Percentiles rank a stretch among this genome's conserved stretches.
Conservation (phyloP, 2,797 vertebrate species). For the Lophotriccus pileatus region DNA sequence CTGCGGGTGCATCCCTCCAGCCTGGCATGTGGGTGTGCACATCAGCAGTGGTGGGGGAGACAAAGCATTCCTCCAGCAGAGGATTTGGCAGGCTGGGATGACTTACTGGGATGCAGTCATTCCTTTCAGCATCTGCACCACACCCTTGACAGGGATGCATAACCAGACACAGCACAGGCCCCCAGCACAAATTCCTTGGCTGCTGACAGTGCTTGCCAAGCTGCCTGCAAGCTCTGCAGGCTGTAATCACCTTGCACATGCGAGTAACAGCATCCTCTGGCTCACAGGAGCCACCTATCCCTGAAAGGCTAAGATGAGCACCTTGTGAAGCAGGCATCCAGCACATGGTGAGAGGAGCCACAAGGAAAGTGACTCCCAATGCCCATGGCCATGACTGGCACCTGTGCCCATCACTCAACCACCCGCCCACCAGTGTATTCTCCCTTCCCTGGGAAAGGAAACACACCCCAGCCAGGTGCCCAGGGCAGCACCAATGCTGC, state of each 20-base stretch:
- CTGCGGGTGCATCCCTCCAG: neutral
- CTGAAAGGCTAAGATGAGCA: neutral
- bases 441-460: neutral
- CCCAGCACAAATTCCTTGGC: rapidly evolving
- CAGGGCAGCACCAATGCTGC: rapidly evolving
- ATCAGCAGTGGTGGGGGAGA: neutral
- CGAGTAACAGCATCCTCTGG: too few relatives aligned
- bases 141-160: neutral
- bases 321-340: neutral
- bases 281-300: neutral
- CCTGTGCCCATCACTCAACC: neutral
- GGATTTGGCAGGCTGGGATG: neutral
- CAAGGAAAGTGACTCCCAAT: neutral
- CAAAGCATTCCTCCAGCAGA: neutral
- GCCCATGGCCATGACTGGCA: rapidly evolving
- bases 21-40: neutral
- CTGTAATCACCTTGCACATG: rapidly evolving
- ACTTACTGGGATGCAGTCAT: neutral
- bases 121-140: neutral
- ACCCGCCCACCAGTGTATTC: rapidly evolving
- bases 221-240: neutral
- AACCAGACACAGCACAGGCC: rapidly evolving
- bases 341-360: neutral
- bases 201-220: rapidly evolving
- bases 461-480: neutral